Conservation (phyloP, 2,888 invertebrate genomes). For the Agriotes lineatus region DNA sequence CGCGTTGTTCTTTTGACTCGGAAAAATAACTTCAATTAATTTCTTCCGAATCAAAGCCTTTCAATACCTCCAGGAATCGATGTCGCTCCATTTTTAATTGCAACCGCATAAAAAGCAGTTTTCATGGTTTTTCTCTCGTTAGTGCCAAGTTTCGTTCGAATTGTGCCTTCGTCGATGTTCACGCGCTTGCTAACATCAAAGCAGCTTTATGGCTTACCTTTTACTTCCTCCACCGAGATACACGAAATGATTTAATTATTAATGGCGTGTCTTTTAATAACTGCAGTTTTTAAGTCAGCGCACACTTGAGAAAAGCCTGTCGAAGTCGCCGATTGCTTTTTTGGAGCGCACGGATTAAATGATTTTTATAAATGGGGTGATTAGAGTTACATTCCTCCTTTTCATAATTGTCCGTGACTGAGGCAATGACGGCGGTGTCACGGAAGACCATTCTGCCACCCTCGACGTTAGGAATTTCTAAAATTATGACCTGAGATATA, state of each 20-base stretch:
- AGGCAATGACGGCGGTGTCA: slow-evolving; percentile 30
- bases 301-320: no score
- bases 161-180: slow-evolving; percentile 38
- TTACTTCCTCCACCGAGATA: slow-evolving; percentile 29
- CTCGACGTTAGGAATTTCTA: slow-evolving; percentile 27
- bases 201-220: slow-evolving; percentile 38
- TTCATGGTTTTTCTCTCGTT: slow-evolving; percentile 39
- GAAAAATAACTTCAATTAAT: slow-evolving; percentile 53
- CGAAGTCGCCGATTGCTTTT: no score
- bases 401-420: slow-evolving; percentile 33
- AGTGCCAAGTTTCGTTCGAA: slow-evolving; percentile 34
- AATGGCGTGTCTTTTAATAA: neutral
- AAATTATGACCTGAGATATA: slow-evolving; percentile 25
- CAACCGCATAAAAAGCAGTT: slow-evolving; percentile 35
- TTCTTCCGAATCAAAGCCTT: slow-evolving; percentile 53
- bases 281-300: no score
- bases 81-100: slow-evolving; percentile 43
- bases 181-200: slow-evolving; percentile 39
- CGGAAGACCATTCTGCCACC: slow-evolving; percentile 25
- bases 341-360: neutral
- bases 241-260: slow-evolving; percentile 28
- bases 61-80: slow-evolving; percentile 48
- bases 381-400: slow-evolving; percentile 14
- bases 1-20: slow-evolving; percentile 45
- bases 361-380: slow-evolving; percentile 21